These are phyloP conservation scores for Amphiura filiformis DNA, from an alignment of 35 echinoderm and acorn worm species.

Conservation along the genomic window DNA sequence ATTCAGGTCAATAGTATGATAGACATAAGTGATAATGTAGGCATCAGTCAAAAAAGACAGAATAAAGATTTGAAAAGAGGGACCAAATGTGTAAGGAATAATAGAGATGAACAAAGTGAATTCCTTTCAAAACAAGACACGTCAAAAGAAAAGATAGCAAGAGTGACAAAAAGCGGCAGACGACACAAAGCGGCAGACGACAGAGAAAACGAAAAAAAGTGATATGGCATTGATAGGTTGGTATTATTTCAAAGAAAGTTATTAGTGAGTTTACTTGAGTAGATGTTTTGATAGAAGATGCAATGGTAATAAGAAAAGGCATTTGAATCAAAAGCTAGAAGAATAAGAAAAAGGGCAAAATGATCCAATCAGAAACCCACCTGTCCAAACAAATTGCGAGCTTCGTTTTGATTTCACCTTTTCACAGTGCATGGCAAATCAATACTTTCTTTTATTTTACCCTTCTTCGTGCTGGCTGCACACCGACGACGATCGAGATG, in stretches of 20 bases:
- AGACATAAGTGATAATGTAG: too few species aligned
- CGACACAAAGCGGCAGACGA: too few species aligned
- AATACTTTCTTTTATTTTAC: background rate
- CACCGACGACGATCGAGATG: background rate
- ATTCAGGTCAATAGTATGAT: too few species aligned
- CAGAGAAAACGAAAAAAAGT: too few species aligned
- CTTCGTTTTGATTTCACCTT: conserved; percentile 1
- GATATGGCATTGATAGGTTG: background rate
- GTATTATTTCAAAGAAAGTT: conserved; percentile 3
- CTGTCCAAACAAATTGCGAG: background rate
- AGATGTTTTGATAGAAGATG: background rate
- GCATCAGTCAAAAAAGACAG: too few species aligned
- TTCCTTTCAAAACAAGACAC: too few species aligned
- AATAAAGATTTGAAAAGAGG: too few species aligned
- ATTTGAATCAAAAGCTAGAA: background rate
- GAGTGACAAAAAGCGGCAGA: too few species aligned
- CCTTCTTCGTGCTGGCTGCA: background rate
- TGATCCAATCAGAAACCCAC: conserved; percentile 5
- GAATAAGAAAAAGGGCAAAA: background rate
- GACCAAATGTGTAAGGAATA: too few species aligned
- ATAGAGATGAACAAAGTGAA: too few species aligned
- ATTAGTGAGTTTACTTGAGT: background rate
- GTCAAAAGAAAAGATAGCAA: too few species aligned
- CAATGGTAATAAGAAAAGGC: background rate
- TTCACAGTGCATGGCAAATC: background rate